Conservation (phyloP, 2,113 vertebrate species). For the Tupaia tana region DNA sequence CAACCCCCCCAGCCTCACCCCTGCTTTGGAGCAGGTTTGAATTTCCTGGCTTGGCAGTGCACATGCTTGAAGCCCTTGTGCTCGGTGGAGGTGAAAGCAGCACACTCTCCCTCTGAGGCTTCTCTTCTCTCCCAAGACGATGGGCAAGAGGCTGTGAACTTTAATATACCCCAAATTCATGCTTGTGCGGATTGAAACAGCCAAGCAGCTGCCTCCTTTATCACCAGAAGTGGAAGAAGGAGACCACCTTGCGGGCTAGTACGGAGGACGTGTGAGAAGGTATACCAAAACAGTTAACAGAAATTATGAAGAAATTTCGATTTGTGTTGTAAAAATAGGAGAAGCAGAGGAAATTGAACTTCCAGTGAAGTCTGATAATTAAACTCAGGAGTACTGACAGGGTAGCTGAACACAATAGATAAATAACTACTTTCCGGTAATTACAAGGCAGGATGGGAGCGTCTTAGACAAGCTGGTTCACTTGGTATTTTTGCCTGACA, state of each 20-base stretch:
- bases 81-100: background rate
- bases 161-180: background rate
- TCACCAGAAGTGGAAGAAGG: background rate
- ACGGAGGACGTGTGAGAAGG: background rate
- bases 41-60: background rate
- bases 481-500: constrained; percentile 77
- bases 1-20: background rate
- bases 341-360: constrained; percentile 76
- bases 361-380: constrained; percentile 80
- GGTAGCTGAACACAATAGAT: constrained; percentile 78
- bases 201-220: background rate
- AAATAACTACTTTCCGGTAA: constrained; percentile 80
- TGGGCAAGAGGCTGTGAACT: background rate
- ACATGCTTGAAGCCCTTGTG: background rate
- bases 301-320: constrained; percentile 75
- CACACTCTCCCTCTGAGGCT: background rate
- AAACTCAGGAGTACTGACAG: constrained; percentile 77
- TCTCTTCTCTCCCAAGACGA: background rate
- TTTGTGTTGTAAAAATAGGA: constrained; percentile 74
- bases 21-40: background rate
- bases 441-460: constrained; percentile 75
- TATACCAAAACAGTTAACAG: constrained; percentile 48
- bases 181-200: background rate
- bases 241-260: background rate
- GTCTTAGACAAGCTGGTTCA: constrained; percentile 75